phyloP scores from a whole-genome alignment of 2,113 vertebrate species.

The Mesitornis unicolor region DNA sequence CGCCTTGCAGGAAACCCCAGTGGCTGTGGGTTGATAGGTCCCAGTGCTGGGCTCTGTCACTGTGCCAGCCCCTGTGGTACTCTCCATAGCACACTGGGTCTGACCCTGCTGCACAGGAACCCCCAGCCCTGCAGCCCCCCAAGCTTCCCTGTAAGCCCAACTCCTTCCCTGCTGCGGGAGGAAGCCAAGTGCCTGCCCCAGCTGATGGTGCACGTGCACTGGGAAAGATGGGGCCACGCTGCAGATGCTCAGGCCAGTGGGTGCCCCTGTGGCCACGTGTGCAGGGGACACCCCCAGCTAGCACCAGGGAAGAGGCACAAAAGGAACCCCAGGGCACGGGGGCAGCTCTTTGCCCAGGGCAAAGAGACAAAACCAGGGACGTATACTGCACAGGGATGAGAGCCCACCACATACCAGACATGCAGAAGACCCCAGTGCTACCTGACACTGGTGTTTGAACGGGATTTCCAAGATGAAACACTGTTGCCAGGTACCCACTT shows the following conservation, averaged over 20 bases:
- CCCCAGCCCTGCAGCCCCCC: neutral
- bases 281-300: neutral
- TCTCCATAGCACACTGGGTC: neutral
- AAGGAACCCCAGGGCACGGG: neutral
- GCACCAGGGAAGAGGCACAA: neutral
- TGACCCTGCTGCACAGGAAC: neutral
- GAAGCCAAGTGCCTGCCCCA: fast-evolving
- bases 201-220: fast-evolving
- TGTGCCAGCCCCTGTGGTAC: neutral
- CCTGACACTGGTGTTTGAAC: neutral
- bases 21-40: neutral
- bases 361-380: neutral
- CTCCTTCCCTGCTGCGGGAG: neutral
- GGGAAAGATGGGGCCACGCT: neutral
- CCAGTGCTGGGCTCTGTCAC: neutral
- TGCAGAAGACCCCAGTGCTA: neutral
- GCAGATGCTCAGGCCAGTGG: neutral
- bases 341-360: neutral
- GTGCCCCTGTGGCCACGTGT: fast-evolving
- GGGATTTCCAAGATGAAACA: neutral
- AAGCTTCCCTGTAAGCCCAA: neutral
- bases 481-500: neutral
- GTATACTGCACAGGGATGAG: fast-evolving
- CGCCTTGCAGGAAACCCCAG: neutral
- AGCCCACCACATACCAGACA: fast-evolving